A percentile compares a stretch with the other conserved stretches of the same genome.
Conservation (phyloP, 1,140 invertebrate genomes). For the Drosophila athabasca region DNA sequence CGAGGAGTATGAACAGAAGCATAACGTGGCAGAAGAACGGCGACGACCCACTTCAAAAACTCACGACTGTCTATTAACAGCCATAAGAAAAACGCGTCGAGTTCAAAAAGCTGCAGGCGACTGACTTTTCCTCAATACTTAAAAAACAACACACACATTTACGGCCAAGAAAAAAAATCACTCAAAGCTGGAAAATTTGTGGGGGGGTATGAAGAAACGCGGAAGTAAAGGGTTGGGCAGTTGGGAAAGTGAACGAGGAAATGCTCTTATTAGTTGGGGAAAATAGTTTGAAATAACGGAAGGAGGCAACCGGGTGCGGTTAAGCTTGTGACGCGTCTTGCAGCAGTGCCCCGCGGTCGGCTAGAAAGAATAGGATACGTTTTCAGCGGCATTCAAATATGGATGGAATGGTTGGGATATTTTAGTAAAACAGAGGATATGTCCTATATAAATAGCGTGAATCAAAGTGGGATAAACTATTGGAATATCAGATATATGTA, state of each 20-base stretch:
- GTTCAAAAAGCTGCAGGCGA: constrained; percentile 57
- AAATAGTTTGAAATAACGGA: constrained; percentile 26
- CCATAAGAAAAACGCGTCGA: constrained; percentile 52
- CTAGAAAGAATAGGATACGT: no score
- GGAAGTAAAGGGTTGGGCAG: constrained; percentile 3
- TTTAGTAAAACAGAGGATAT: no score
- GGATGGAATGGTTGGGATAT: no score
- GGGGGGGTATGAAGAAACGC: no score
- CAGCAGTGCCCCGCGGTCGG: no score
- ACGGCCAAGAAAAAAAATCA: constrained; percentile 42
- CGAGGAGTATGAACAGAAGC: not conserved
- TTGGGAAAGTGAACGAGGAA: constrained; percentile 23
- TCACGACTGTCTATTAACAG: constrained; percentile 73
- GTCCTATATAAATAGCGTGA: no score
- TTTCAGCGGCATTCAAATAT: no score
- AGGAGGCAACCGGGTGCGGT: accelerated
- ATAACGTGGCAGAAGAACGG: constrained; percentile 4
- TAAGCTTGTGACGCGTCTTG: no score
- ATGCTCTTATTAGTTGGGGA: constrained; percentile 24
- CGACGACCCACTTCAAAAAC: constrained; percentile 71
- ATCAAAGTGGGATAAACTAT: no score
- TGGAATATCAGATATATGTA: no score
- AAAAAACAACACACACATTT: constrained; percentile 4
- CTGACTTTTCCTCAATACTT: constrained; percentile 19
- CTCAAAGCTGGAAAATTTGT: constrained; percentile 34